Base-by-base conservation (phyloP, 2,888 invertebrate species). In the Linnaemya vulpina region DNA sequence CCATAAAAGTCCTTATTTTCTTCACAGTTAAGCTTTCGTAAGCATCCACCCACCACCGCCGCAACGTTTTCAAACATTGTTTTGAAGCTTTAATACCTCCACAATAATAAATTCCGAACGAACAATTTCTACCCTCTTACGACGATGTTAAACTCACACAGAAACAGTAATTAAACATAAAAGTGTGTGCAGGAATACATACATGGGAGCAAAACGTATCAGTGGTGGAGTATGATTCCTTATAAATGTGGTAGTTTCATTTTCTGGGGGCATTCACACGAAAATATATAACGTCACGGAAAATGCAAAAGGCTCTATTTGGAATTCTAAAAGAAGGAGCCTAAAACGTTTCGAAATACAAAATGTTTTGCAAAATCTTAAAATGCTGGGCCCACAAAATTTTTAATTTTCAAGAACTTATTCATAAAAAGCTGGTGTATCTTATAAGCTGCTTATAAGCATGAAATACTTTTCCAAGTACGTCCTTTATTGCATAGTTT, bases 51-150 rank as follows among this genome's bases (percentile, higher is more conserved):
- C 8, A 15, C 73, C 53, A 55, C 35, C 62, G 46, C 55, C 7
- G 17, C 15, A 17, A 65, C 62, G 8, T 53, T 55, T 53, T 60
- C 53, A 53, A 68, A 77, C 17, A 30, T 40, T 60, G 60, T 51
- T n/a, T n/a, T 77, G 25, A 68, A 75, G 68, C 65, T 62, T 43
- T 75, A 70, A 63, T 76, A 51, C 63, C 70, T 62, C 51, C 51
- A 60, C 51, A 53, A n/a, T n/a, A 58, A 53, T 53, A 70, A 60
- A 30, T 25, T 40, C 40, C 13, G 11, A 9, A 10, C 13, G 11
- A 9, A 10, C 40, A 40, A 38, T 17, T 73, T 81, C 76, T 58
- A 82, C 82, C 82, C 82, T 76, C 76, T 71, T 82, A 76, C 76
- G 25, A 0, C n/a, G 15, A 30, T 17, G 17, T 68, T 43, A 43